Percentiles rank a stretch among this genome's conserved stretches.
phyloP scores from a whole-genome alignment of 2,888 invertebrate genomes.

The Orthosia cruda region DNA sequence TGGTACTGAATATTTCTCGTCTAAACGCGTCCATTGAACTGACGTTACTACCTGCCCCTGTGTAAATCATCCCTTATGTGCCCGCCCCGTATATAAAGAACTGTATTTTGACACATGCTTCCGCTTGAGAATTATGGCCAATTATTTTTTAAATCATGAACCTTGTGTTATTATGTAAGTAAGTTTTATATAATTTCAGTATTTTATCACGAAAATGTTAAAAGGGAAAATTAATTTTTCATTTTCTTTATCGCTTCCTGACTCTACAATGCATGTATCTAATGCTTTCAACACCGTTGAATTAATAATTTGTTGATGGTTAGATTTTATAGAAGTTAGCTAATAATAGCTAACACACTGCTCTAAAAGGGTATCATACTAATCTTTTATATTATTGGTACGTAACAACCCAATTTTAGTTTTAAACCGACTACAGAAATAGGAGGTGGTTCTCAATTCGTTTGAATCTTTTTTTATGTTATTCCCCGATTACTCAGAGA shows the following conservation, averaged over 20 bases:
- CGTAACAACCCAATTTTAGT: too few species aligned
- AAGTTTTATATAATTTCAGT: constrained; percentile 1
- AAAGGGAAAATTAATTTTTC: not conserved
- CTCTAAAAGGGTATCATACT: too few species aligned
- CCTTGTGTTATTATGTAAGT: constrained; percentile 8
- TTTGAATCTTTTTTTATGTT: too few species aligned
- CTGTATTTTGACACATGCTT: constrained; percentile 45
- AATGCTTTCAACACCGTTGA: not conserved
- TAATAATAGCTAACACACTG: too few species aligned
- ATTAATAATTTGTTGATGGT: not conserved
- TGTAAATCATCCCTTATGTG: constrained; percentile 33
- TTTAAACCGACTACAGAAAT: too few species aligned
- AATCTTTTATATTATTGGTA: too few species aligned
- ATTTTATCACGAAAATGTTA: not conserved
- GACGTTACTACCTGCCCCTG: not conserved
- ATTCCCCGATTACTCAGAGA: too few species aligned
- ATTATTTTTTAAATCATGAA: constrained; percentile 41
- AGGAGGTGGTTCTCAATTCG: too few species aligned
- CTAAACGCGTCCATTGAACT: not conserved
- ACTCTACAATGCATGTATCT: not conserved
- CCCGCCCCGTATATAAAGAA: constrained; percentile 36
- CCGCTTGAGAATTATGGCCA: constrained; percentile 50
- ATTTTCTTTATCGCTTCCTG: not conserved
- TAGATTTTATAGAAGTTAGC: not conserved
- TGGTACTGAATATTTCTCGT: too few species aligned